Evolutionary conservation across 2,113 vertebrate genomes (phyloP).

Genomic region (Malaclemys terrapin): DNA sequence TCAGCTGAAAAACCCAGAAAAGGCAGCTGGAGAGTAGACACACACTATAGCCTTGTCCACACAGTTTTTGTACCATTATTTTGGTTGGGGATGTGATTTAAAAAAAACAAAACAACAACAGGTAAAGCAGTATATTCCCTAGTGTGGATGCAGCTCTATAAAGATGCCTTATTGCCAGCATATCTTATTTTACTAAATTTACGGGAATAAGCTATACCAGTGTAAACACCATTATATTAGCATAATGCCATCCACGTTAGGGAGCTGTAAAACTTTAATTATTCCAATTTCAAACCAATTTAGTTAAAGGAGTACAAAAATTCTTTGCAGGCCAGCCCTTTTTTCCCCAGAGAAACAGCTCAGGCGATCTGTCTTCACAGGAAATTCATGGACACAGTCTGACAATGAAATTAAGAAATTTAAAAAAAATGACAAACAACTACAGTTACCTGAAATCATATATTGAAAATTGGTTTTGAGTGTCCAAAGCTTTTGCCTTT

Average conservation of each 20-base stretch:
- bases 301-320: neutral
- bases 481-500: neutral
- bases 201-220: neutral
- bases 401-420: neutral
- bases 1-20: neutral
- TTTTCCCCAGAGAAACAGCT: neutral
- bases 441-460: neutral
- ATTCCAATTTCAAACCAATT: neutral
- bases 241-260: neutral
- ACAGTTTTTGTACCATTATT: neutral
- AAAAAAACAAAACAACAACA: neutral
- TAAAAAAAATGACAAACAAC: neutral
- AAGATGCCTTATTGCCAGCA: neutral
- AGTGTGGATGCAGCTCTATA: neutral
- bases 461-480: neutral
- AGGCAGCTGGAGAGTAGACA: neutral
- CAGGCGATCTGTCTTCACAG: neutral
- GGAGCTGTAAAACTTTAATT: fast-evolving
- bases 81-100: neutral
- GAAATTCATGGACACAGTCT: neutral
- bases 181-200: neutral
- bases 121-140: neutral
- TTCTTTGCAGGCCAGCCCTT: neutral
- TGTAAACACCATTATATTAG: neutral
- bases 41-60: neutral